Evolutionary conservation across 2,888 invertebrate species (phyloP).

Genomic region (Metacarcinus magister): DNA sequence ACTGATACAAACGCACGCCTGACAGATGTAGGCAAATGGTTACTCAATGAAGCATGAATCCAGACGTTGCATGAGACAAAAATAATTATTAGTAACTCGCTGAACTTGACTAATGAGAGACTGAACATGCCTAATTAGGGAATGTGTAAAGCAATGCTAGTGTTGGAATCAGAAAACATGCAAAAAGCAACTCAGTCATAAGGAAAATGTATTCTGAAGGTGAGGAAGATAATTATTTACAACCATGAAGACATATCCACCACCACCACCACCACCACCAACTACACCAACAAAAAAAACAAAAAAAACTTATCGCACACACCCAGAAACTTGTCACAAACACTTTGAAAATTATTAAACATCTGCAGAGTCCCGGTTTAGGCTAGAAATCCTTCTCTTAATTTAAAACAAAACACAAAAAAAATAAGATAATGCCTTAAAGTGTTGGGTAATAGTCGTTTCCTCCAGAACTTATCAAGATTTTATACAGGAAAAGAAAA

Average conservation of each 20-base stretch:
- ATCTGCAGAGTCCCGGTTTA: too few species aligned
- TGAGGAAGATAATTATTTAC: neutral
- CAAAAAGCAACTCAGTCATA: neutral
- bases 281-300: too few species aligned
- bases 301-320: too few species aligned
- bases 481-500: neutral
- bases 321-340: too few species aligned
- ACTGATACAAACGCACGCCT: neutral
- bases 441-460: neutral
- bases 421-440: neutral
- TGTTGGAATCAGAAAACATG: neutral
- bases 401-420: too few species aligned
- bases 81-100: neutral
- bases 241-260: too few species aligned
- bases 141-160: neutral
- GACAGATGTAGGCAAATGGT: neutral
- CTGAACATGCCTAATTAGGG: neutral
- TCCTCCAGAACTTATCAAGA: neutral
- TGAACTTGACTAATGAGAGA: neutral
- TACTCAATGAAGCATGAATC: constrained; percentile 3
- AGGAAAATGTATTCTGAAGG: too few species aligned
- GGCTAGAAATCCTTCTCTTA: too few species aligned
- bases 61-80: neutral
- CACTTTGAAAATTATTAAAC: too few species aligned
- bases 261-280: too few species aligned